A percentile compares a stretch with the other conserved stretches of the same genome.
Evolutionary conservation across 2,888 invertebrate genomes (phyloP).

Genomic region (Agrotis puta): DNA sequence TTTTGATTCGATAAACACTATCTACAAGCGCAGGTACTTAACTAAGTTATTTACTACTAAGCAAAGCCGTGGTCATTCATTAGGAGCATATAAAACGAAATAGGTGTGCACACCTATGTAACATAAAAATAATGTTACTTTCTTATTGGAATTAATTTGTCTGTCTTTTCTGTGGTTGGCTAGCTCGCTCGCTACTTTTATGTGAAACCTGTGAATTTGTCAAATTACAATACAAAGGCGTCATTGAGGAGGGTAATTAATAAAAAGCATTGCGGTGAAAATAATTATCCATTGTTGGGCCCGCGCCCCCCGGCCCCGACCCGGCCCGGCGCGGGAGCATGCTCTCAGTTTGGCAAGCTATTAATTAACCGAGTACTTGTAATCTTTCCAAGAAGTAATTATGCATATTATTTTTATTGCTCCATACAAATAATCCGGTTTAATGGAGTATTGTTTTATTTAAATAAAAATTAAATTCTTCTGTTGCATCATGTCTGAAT

Average conservation of each 20-base stretch:
- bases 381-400: constrained; percentile 63
- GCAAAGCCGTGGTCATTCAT: constrained; percentile 50
- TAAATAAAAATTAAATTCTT: constrained; percentile 27
- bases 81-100: constrained; percentile 48
- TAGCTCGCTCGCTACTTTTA: constrained; percentile 65
- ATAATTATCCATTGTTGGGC: constrained; percentile 86
- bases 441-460: constrained; percentile 57
- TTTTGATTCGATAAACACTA: constrained; percentile 66
- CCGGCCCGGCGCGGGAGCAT: constrained; percentile 42
- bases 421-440: constrained; percentile 62
- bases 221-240: constrained; percentile 88
- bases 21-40: constrained; percentile 61
- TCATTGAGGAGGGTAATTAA: constrained; percentile 81
- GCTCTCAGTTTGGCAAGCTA: constrained; percentile 63
- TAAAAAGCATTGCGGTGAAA: constrained; percentile 82
- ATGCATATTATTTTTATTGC: constrained; percentile 63
- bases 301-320: constrained; percentile 36
- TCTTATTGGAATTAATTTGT: constrained; percentile 69
- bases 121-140: constrained; percentile 64
- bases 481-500: constrained; percentile 31
- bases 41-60: constrained; percentile 64
- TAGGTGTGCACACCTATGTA: constrained; percentile 43
- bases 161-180: constrained; percentile 44
- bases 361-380: constrained; percentile 65
- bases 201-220: constrained; percentile 83